phyloP scores from a whole-genome alignment of 2,888 invertebrate genomes.

The Erebia epiphron region DNA sequence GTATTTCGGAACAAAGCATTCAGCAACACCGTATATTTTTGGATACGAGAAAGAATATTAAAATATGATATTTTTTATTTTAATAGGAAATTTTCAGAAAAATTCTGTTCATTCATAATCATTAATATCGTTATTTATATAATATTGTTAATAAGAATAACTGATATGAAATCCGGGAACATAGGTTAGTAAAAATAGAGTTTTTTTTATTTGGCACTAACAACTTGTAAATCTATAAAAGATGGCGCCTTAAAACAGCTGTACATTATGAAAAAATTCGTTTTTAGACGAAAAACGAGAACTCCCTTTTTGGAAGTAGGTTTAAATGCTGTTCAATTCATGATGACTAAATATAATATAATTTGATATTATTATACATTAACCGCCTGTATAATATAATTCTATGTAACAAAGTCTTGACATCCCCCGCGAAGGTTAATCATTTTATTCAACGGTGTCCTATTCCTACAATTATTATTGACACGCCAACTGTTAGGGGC shows the following conservation, averaged over 20 bases:
- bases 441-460: slow-evolving; percentile 80
- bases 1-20: slow-evolving; percentile 1
- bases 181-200: no score
- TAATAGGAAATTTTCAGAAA: neutral
- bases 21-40: neutral
- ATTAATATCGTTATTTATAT: no score
- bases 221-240: no score
- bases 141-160: no score
- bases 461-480: slow-evolving; percentile 77
- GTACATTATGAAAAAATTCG: no score
- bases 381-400: slow-evolving; percentile 21
- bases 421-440: slow-evolving; percentile 70
- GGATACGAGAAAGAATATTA: neutral
- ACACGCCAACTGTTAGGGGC: slow-evolving; percentile 75
- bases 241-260: no score
- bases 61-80: neutral
- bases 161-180: no score
- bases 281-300: no score
- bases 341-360: neutral
- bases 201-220: no score
- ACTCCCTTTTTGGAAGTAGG: no score
- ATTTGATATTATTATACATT: neutral
- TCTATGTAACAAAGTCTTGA: slow-evolving; percentile 38
- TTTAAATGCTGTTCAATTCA: neutral
- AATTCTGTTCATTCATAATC: no score